Base-by-base conservation (phyloP, 2,888 invertebrate genomes). In the Brassicogethes aeneus region DNA sequence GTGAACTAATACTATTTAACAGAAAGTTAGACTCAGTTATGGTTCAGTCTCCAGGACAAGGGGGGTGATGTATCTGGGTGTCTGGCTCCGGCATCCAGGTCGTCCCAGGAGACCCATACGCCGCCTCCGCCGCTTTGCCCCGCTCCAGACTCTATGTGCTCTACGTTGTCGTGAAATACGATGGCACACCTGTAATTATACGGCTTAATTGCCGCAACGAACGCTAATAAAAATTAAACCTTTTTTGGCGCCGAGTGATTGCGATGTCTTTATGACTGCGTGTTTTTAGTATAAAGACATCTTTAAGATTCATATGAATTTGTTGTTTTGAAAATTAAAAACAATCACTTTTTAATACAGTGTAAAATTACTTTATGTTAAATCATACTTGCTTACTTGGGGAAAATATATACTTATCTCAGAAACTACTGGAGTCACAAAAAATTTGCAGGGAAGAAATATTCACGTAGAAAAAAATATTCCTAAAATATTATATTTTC, bases 21-120 rank as follows among this genome's bases (percentile, higher is more conserved):
- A 51, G 51, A 49, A 54, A 54, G 52, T 53, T 54, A 50, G 49
- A 49, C 50, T 41, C 42, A 42, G 52, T 50, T 48, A 48, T 50
- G 46, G 47, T 50, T 43, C 43, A 50, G 46, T 47, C 49, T 46
- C 44, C 42, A 39, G 38, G 46, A 36, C 43, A 37, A 23, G 10
- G 5, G 23, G 35, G 47, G 54, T 52, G 52, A 54, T 54, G 52
- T 54, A 54, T 54, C 50, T 47, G 46, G 43, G 48, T 49, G 51
- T 47, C 52, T 48, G 46, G 46, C 47, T 51, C 54, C 50, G 40
- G 43, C 42, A 43, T 36, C 40, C 30, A 36, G 34, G 37, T 30
- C 37, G 16, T 46, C 47, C 42, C 42, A n/a, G 31, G 48, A 40
- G 50, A 38, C 43, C 42, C 41, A 42, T 50, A 42, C 30, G 15